These are phyloP conservation scores for Pelusios castaneus DNA, from an alignment of 2,113 vertebrate genomes.

Conservation along the genomic window DNA sequence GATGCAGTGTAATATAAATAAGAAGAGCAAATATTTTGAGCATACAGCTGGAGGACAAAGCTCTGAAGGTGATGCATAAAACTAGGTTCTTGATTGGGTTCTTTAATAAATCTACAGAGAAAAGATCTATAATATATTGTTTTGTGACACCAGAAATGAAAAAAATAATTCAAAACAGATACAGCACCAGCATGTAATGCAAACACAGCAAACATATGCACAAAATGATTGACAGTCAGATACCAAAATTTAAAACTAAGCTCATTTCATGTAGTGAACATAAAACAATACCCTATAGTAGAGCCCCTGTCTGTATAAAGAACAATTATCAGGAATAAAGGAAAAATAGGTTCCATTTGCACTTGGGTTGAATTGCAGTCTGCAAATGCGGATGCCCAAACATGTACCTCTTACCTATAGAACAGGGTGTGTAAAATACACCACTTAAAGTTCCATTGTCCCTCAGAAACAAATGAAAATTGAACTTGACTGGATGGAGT, in stretches of 20 bases:
- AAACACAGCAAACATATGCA: background rate
- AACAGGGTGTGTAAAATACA: background rate
- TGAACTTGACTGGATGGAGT: background rate
- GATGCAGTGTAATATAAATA: background rate
- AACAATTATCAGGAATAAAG: background rate
- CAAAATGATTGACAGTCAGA: background rate
- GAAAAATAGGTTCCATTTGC: background rate
- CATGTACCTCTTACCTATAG: background rate
- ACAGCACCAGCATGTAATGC: background rate
- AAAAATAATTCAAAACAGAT: background rate
- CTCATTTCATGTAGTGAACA: background rate
- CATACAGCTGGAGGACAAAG: accelerated
- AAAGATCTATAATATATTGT: background rate
- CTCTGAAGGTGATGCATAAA: background rate
- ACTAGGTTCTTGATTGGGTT: background rate
- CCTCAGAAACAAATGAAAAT: background rate
- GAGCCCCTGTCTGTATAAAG: background rate
- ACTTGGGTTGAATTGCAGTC: background rate
- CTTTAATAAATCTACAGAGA: background rate
- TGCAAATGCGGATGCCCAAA: background rate
- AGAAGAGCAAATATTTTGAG: background rate
- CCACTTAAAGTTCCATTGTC: background rate
- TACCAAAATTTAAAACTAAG: background rate
- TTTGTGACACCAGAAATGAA: background rate
- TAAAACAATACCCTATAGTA: background rate